A percentile compares a stretch with the other conserved stretches of the same genome.
These are phyloP conservation scores for Ariopsis seemanni DNA, from an alignment of 2,113 vertebrate genomes.

Conservation along the genomic window DNA sequence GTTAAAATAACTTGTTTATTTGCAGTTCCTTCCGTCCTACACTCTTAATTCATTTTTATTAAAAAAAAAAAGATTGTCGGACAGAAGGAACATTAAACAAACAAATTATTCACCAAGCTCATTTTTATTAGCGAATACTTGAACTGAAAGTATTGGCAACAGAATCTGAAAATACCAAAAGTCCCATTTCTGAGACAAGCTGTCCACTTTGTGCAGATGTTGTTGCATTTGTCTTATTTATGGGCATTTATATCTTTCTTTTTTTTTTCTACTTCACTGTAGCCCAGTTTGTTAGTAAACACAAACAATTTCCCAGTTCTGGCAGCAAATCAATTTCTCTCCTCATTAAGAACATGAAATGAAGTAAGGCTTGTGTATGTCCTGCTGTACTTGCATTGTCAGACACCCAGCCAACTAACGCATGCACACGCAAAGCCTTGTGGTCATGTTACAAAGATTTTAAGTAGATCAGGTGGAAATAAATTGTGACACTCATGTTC, in stretches of 20 bases:
- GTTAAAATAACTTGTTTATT: not conserved
- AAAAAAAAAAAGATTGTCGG: not conserved
- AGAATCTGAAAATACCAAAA: not conserved
- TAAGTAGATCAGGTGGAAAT: not conserved
- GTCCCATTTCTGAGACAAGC: not conserved
- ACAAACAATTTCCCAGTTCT: slow-evolving; percentile 11
- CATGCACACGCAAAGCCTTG: slow-evolving; percentile 1
- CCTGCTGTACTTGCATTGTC: slow-evolving; percentile 14
- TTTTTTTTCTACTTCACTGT: not conserved
- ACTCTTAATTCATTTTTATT: not conserved
- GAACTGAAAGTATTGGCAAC: not conserved
- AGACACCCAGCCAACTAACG: not conserved
- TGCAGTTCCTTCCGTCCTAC: slow-evolving; percentile 8
- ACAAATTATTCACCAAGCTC: not conserved
- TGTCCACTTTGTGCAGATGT: not conserved
- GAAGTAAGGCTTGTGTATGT: slow-evolving; percentile 7
- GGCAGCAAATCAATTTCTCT: slow-evolving; percentile 13
- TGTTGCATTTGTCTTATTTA: slow-evolving; percentile 33
- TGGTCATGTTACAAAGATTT: not conserved
- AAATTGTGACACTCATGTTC: not conserved
- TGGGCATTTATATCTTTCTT: not conserved
- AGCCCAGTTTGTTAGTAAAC: slow-evolving; percentile 18
- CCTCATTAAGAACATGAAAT: slow-evolving; percentile 2
- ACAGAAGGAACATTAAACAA: not conserved
- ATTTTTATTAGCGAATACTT: slow-evolving; percentile 25